phyloP scores from a whole-genome alignment of 1,140 invertebrate species.

The Brachionus calyciflorus region DNA sequence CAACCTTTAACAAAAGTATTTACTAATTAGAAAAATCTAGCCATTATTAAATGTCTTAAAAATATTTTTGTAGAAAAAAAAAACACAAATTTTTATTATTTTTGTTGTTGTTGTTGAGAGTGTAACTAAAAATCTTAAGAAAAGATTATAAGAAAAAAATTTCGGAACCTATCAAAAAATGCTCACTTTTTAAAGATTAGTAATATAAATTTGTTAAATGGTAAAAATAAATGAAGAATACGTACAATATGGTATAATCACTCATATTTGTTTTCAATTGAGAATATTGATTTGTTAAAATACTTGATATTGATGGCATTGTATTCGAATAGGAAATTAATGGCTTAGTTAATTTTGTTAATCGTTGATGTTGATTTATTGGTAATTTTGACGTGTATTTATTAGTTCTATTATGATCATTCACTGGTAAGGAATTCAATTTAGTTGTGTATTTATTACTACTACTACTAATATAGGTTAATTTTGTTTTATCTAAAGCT shows the following conservation, averaged over 20 bases:
- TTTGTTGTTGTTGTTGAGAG: too few species aligned
- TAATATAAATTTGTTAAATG: too few species aligned
- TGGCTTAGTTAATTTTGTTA: not conserved
- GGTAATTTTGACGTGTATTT: too few species aligned
- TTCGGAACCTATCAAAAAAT: too few species aligned
- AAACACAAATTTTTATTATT: too few species aligned
- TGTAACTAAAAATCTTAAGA: too few species aligned
- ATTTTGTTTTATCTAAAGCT: constrained; percentile 24
- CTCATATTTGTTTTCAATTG: constrained; percentile 20
- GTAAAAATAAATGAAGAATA: not conserved
- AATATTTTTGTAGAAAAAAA: too few species aligned
- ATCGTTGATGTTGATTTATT: not conserved
- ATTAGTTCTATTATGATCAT: not conserved
- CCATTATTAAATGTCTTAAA: too few species aligned
- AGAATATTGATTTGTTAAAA: constrained; percentile 31
- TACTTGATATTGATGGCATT: constrained; percentile 19
- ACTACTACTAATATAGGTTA: not conserved
- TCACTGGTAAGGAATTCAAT: constrained; percentile 23
- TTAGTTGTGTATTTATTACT: not conserved
- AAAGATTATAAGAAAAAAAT: too few species aligned
- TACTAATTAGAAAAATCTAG: too few species aligned
- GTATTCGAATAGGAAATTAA: not conserved
- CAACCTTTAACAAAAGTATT: too few species aligned
- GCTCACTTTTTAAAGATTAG: too few species aligned
- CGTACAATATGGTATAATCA: constrained; percentile 20